phyloP scores from a whole-genome alignment of 2,797 vertebrate genomes.

The Channallabes apus region DNA sequence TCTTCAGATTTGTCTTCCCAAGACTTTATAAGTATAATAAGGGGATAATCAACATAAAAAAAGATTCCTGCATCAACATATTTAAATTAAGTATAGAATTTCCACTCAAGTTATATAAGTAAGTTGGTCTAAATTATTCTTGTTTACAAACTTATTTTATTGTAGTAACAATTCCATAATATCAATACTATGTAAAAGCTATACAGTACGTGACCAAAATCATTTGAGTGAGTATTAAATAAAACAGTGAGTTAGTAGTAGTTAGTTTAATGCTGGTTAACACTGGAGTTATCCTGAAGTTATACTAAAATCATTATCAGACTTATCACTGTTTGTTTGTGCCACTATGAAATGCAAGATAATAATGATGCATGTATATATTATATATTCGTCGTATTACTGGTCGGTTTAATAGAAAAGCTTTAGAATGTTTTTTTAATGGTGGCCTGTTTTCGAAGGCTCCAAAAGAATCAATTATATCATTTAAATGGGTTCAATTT shows the following conservation, averaged over 20 bases:
- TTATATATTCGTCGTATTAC: background rate
- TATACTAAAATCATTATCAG: background rate
- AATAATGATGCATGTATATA: background rate
- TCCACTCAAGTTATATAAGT: too few species aligned
- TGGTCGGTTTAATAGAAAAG: background rate
- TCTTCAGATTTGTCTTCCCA: too few species aligned
- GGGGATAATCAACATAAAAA: background rate
- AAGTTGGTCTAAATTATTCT: too few species aligned
- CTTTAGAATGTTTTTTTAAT: background rate
- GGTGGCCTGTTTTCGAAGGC: background rate
- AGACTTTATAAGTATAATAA: too few species aligned
- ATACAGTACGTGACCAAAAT: too few species aligned
- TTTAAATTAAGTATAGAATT: too few species aligned
- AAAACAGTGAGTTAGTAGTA: background rate
- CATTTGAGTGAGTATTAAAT: too few species aligned
- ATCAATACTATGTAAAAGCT: too few species aligned
- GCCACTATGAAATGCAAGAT: background rate
- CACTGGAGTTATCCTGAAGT: background rate
- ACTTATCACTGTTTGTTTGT: background rate
- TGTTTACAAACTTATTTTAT: too few species aligned
- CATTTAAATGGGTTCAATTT: slow-evolving; percentile 12
- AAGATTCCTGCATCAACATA: too few species aligned
- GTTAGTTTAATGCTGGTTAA: too few species aligned
- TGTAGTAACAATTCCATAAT: too few species aligned
- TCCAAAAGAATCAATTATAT: background rate